These are phyloP conservation scores for Geotrupes spiniger DNA, from an alignment of 2,888 invertebrate species.

Conservation along the genomic window DNA sequence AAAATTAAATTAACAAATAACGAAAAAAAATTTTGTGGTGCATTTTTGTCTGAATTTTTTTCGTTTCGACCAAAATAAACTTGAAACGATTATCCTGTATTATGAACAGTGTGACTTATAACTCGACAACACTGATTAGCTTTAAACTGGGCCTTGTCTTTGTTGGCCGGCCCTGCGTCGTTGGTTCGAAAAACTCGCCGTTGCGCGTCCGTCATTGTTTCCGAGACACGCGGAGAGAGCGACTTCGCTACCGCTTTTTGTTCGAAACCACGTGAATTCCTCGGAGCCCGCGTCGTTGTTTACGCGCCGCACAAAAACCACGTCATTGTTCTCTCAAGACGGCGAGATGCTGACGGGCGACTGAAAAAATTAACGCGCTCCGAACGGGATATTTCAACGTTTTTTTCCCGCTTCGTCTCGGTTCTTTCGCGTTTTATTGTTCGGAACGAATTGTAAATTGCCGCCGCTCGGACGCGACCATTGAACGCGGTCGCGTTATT, in stretches of 20 bases:
- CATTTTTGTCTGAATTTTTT: too few species aligned
- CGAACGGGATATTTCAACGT: background rate
- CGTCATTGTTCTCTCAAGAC: background rate
- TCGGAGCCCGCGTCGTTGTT: background rate
- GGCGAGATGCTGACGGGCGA: background rate
- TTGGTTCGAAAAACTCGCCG: background rate
- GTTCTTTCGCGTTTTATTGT: background rate
- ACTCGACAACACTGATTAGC: too few species aligned
- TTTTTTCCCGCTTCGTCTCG: too few species aligned
- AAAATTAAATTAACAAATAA: too few species aligned
- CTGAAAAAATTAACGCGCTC: constrained; percentile 1
- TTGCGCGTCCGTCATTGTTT: background rate
- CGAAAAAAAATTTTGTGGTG: too few species aligned
- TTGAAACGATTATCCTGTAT: too few species aligned
- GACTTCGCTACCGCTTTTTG: constrained; percentile 4
- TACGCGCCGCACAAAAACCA: background rate
- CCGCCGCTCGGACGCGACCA: too few species aligned
- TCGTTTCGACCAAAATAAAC: too few species aligned
- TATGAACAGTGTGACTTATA: too few species aligned
- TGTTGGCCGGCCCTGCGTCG: too few species aligned
- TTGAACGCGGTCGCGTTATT: too few species aligned
- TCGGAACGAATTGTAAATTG: constrained; percentile 4
- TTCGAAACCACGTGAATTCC: constrained; percentile 3
- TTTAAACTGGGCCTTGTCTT: too few species aligned
- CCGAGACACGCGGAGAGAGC: background rate